phyloP scores from a whole-genome alignment of 2,888 invertebrate species.

The Andricus quercusramuli region DNA sequence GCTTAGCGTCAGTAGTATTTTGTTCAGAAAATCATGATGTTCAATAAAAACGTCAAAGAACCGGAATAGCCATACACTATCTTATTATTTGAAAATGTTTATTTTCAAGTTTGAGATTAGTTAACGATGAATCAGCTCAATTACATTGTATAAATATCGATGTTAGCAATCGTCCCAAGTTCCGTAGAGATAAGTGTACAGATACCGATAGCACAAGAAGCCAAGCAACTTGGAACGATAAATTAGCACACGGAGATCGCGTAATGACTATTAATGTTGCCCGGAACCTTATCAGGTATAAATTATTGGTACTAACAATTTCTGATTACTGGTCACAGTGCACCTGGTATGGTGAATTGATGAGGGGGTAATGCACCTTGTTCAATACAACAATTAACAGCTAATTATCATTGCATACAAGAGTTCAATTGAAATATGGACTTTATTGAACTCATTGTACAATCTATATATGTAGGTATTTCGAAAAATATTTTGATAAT shows the following conservation, averaged over 20 bases:
- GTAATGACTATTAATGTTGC: background rate
- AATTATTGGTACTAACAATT: constrained; percentile 4
- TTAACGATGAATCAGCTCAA: too few relatives aligned
- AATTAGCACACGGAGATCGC: background rate
- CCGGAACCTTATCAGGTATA: constrained; percentile 1
- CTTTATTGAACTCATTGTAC: background rate
- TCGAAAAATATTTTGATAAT: background rate
- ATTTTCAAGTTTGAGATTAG: too few relatives aligned
- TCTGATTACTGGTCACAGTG: background rate
- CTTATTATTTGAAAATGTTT: too few relatives aligned
- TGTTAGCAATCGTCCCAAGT: background rate
- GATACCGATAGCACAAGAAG: constrained; percentile 1
- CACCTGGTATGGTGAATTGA: background rate
- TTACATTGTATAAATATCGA: background rate
- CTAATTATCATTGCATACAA: background rate
- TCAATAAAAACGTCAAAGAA: too few relatives aligned
- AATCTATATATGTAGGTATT: background rate
- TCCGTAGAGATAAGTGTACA: background rate
- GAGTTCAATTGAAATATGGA: background rate
- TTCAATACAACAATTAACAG: background rate
- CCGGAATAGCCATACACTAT: too few relatives aligned
- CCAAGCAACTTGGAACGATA: background rate
- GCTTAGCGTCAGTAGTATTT: too few relatives aligned
- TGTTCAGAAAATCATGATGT: too few relatives aligned
- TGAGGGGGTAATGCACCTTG: background rate